Conservation (phyloP, 1,140 invertebrate genomes). For the Pectinophora gossypiella region DNA sequence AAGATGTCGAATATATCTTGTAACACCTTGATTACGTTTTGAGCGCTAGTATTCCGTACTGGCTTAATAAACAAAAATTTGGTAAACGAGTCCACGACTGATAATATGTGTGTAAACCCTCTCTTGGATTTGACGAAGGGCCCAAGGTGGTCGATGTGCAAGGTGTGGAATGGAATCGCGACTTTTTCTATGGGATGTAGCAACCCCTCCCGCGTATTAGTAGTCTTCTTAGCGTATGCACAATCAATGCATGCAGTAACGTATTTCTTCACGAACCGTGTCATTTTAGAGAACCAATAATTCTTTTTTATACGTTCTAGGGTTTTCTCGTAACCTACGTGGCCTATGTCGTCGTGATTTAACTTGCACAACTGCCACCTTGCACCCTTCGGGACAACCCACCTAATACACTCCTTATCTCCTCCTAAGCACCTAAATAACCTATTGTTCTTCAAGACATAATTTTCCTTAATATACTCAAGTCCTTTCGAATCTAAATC, state of each 20-base stretch:
- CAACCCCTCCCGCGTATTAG: background rate
- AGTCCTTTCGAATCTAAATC: slow-evolving; percentile 5
- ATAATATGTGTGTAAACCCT: background rate
- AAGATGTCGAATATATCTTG: background rate
- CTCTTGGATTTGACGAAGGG: background rate
- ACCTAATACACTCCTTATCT: slow-evolving; percentile 2
- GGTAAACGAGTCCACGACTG: background rate
- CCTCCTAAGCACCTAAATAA: slow-evolving; percentile 4
- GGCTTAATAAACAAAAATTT: slow-evolving; percentile 1
- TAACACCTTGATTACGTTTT: background rate
- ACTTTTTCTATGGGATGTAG: background rate
- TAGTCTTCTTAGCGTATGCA: background rate
- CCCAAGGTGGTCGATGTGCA: background rate
- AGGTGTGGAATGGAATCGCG: background rate
- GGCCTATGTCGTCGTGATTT: slow-evolving; percentile 36
- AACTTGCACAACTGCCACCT: slow-evolving; percentile 17
- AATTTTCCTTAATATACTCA: slow-evolving; percentile 10
- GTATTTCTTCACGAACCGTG: background rate
- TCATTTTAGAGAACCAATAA: slow-evolving; percentile 33
- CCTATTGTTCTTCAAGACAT: slow-evolving; percentile 6
- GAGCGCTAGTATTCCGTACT: background rate
- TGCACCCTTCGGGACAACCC: slow-evolving; percentile 16
- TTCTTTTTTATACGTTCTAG: slow-evolving; percentile 20
- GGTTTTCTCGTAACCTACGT: slow-evolving; percentile 30
- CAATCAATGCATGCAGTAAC: background rate